Evolutionary conservation across 2,113 vertebrate genomes (phyloP), one percentile per base, ranked within the genome.

Genomic region (Edolisoma coerulescens): DNA sequence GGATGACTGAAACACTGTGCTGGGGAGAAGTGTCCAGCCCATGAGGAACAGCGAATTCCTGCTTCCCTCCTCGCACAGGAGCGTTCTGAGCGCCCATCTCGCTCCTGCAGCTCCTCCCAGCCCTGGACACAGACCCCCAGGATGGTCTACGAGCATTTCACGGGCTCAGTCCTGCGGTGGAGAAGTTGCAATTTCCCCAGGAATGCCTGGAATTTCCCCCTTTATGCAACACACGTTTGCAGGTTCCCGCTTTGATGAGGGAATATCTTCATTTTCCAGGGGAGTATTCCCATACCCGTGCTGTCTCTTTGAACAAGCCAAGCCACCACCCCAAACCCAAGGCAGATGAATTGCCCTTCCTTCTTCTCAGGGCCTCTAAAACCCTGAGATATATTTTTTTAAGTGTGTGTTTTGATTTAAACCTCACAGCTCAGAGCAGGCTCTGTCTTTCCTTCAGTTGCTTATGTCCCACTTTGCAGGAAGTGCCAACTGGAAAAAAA

Each of bases 251-350:
- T 92, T 70, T 89, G 97, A 69, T 84, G 94, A 91, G 91, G 12
- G 35, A 80, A 69, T 95, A 83, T 77, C 95, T 94, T 94, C 87
- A 69, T 95, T 94, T 93, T 64, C 39, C 47, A 54, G 90, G 75
- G 74, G 69, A 96, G 84, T 61, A 76, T 97, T 97, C 95, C 97
- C 96, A 94, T 93, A 94, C 89, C 78, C 90, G 6, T 87, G 52
- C 57, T 73, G 14, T 50, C 86, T 79, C 97, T 97, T 98, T 97
- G 97, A 98, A 97, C 78, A 90, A 13, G 33, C 37, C 93, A 39
- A 94, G 81, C 81, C 92, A 83, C 89, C 92, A 93, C 63, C 78
- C 78, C 41, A 89, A 96, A 95, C 52, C 92, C 44, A 28, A 54
- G 83, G 60, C 95, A 85, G 92, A 96, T 89, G 54, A 92, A 77